phyloP scores from a whole-genome alignment of 2,113 vertebrate species.

The Dipodomys merriami region DNA sequence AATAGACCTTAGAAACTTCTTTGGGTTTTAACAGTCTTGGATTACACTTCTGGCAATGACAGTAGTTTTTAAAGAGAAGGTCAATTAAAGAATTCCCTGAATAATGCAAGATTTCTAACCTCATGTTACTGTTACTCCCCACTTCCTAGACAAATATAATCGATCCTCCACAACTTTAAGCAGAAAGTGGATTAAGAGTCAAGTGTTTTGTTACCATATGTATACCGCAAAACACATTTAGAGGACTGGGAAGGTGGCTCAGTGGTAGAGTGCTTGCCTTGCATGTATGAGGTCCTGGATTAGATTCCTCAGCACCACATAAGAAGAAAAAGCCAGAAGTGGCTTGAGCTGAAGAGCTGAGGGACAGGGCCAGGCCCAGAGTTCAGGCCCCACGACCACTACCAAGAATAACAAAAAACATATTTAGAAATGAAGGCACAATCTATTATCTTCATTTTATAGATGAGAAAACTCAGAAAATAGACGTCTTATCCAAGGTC shows the following conservation, averaged over 20 bases:
- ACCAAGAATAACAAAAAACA: constrained; percentile 15
- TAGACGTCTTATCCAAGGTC: constrained; percentile 31
- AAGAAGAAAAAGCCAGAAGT: too few species aligned
- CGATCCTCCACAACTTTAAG: constrained; percentile 11
- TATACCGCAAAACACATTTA: too few species aligned
- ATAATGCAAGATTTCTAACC: constrained; percentile 71
- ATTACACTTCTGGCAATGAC: constrained; percentile 54
- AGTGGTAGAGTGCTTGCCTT: too few species aligned
- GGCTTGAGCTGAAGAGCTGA: too few species aligned
- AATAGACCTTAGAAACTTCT: constrained; percentile 19
- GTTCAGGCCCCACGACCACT: too few species aligned
- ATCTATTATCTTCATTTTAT: constrained; percentile 40
- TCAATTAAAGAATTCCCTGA: constrained; percentile 64
- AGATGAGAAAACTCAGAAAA: constrained; percentile 28
- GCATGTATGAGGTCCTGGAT: too few species aligned
- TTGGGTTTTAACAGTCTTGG: constrained; percentile 44
- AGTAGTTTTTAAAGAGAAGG: constrained; percentile 53
- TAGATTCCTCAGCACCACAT: too few species aligned
- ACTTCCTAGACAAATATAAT: constrained; percentile 60
- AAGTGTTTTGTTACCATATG: constrained; percentile 49
- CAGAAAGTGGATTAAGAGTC: constrained; percentile 9
- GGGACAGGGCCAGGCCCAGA: too few species aligned
- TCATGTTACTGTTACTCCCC: not conserved
- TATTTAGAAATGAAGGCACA: constrained; percentile 27
- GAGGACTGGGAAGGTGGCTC: too few species aligned